Evolutionary conservation across 2,888 invertebrate genomes (phyloP).

Genomic region (Perizoma flavofasciatum): DNA sequence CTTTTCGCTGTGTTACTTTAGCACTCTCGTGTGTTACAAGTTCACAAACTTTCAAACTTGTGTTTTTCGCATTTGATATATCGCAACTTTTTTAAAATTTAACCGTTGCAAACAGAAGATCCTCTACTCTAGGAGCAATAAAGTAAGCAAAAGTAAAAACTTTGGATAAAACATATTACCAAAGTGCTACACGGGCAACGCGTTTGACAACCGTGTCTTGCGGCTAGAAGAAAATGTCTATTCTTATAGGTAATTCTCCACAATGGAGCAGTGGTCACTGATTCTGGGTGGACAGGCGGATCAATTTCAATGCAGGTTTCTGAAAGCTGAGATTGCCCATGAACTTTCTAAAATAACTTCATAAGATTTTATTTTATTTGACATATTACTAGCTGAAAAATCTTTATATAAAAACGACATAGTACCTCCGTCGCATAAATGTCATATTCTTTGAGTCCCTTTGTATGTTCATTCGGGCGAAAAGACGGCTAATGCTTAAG

Average conservation of each 20-base stretch:
- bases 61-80: conserved; percentile 8
- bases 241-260: too few relatives aligned
- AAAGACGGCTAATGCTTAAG: conserved; percentile 18
- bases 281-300: too few relatives aligned
- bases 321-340: too few relatives aligned
- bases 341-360: too few relatives aligned
- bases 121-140: not conserved
- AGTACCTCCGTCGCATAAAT: conserved; percentile 18
- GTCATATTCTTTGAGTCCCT: conserved; percentile 27
- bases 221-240: not conserved
- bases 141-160: not conserved
- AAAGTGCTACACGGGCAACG: not conserved
- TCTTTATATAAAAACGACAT: not conserved
- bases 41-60: conserved; percentile 19
- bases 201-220: not conserved
- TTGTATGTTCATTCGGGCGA: conserved; percentile 20
- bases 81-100: conserved; percentile 10
- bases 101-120: not conserved
- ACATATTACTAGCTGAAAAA: too few relatives aligned
- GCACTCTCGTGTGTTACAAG: not conserved
- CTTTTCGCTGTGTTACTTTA: not conserved
- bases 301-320: too few relatives aligned
- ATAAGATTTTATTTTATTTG: too few relatives aligned
- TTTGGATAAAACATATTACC: not conserved
- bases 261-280: too few relatives aligned